Evolutionary conservation across 2,113 vertebrate species (phyloP).

Genomic region (Archocentrus centrarchus): DNA sequence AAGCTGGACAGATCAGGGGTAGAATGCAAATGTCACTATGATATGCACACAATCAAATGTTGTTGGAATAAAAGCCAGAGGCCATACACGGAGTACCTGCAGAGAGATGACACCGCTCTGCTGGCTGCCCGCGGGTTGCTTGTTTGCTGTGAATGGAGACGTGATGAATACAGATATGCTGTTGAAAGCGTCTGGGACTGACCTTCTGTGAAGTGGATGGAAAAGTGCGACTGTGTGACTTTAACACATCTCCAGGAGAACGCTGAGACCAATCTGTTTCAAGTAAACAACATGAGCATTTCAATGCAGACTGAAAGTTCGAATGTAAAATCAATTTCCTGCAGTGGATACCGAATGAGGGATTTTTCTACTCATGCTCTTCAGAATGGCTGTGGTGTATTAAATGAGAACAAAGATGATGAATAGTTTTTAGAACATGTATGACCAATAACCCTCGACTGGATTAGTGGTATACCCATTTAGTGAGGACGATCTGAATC

Average conservation of each 20-base stretch:
- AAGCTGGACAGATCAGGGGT: constrained; percentile 4
- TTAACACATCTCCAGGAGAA: background rate
- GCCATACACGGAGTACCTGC: constrained; percentile 14
- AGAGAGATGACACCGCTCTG: constrained; percentile 1
- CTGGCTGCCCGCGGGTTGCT: constrained; percentile 2
- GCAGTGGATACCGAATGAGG: background rate
- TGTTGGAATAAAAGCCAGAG: background rate
- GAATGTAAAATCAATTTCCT: background rate
- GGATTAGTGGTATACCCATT: background rate
- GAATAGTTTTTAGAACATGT: background rate
- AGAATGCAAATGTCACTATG: constrained; percentile 29
- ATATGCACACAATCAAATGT: constrained; percentile 1
- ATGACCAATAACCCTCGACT: background rate
- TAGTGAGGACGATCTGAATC: background rate
- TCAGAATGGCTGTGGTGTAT: background rate
- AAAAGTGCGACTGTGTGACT: constrained; percentile 9
- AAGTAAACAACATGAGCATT: constrained; percentile 4
- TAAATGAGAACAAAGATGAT: background rate
- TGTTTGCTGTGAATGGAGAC: constrained; percentile 43
- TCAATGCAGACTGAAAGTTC: background rate
- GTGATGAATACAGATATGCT: constrained; percentile 51
- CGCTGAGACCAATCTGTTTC: background rate
- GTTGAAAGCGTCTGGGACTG: constrained; percentile 6
- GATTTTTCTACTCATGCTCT: background rate
- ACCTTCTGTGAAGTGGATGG: constrained; percentile 42